Evolutionary conservation across 2,797 vertebrate genomes (phyloP), one percentile per base, ranked within the genome.

Genomic region (Cirrhinus molitorella): DNA sequence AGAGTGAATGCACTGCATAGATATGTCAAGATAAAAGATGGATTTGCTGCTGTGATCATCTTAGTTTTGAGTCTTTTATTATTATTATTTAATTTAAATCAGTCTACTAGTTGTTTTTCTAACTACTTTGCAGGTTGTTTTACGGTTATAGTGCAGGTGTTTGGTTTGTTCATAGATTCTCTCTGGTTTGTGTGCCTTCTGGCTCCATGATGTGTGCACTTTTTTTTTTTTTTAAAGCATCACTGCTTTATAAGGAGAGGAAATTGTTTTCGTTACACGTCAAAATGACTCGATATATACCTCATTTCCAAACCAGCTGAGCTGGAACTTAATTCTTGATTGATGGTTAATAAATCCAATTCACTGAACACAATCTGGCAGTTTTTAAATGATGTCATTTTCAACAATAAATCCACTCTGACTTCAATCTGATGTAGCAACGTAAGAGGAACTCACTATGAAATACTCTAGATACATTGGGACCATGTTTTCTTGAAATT

Each of bases 1-100:
- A 97, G 96, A 93, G 96, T 97, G 95, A 93, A 96, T 95, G 96
- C 97, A 96, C 97, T 96, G 96, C 96, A 97, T 96, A 92, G 93
- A 96, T 96, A 94, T 90, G 94, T 97, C 96, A 96, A 94, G 95
- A 96, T 95, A 94, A 95, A 96, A 94, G 93, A 95, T 96, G 96
- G 94, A 96, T 95, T 96, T 97, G 96, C 97, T 98, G 97, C 96
- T 97, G 96, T 97, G 92, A 91, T 93, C 92, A 57, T 85, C 88
- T 91, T 84, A 7, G 53, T 68, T 81, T 72, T 19, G 14, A 72
- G 57, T 66, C 19, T 12, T 72, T 31, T 84, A 65, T 83, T 87
- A 83, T 31, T 84, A 65, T 83, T 87, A 83, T 87, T 87, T 89
- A 91, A 51, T 57, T 75, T 0, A 55, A n/a, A 65, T 45, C 31